Conservation (phyloP, 2,113 vertebrate genomes). For the Epinephelus fuscoguttatus region DNA sequence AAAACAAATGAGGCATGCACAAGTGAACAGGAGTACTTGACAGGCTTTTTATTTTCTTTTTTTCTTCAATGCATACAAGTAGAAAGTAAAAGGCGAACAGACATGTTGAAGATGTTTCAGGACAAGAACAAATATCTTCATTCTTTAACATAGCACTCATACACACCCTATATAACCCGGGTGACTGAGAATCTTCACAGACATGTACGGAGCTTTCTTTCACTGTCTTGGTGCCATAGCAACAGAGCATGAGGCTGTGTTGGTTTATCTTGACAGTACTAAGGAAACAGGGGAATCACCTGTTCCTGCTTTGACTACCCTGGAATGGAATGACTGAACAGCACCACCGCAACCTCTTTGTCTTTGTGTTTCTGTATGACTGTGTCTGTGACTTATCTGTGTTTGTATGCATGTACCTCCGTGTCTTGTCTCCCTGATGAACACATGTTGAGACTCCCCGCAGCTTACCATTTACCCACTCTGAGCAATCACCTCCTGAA, state of each 20-base stretch:
- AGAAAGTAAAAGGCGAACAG: neutral
- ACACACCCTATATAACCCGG: constrained; percentile 20
- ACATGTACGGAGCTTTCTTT: constrained; percentile 33
- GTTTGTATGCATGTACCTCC: neutral
- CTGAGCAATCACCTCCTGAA: constrained; percentile 33
- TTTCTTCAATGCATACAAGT: neutral
- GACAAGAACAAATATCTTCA: neutral
- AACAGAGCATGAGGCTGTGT: constrained; percentile 54
- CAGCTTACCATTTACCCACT: constrained; percentile 31
- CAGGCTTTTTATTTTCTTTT: neutral
- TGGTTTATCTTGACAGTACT: constrained; percentile 29
- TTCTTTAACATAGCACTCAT: constrained; percentile 6
- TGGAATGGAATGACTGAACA: neutral
- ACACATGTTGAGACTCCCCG: constrained; percentile 24
- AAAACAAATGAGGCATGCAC: constrained; percentile 11
- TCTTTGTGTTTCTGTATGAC: neutral
- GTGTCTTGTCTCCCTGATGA: neutral
- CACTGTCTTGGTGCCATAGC: constrained; percentile 67
- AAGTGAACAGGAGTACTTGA: neutral
- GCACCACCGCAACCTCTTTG: neutral
- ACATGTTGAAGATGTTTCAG: constrained; percentile 14
- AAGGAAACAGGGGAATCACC: constrained; percentile 36
- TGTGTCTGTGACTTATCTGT: neutral
- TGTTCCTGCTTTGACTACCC: constrained; percentile 6
- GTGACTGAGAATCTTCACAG: constrained; percentile 39